Evolutionary conservation across 2,888 invertebrate species (phyloP).

Genomic region (Sesia bembeciformis): DNA sequence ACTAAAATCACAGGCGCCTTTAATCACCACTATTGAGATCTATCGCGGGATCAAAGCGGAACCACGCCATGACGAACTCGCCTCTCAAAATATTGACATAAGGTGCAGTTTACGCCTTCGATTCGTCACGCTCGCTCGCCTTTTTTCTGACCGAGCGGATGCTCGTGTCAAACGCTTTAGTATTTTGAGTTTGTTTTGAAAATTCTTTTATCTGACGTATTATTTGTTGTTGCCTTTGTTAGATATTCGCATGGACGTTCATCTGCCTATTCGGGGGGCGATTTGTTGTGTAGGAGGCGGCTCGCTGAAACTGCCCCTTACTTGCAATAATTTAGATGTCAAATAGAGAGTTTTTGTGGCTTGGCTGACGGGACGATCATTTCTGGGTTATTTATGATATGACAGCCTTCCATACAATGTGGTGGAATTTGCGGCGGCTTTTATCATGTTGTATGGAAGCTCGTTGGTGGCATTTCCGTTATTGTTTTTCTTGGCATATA

Average conservation of each 20-base stretch:
- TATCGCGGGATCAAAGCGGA: conserved; percentile 68
- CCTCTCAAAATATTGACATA: conserved; percentile 56
- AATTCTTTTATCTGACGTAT: conserved; percentile 74
- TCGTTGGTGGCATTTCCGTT: conserved; percentile 69
- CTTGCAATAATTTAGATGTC: conserved; percentile 74
- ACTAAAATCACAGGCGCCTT: conserved; percentile 74
- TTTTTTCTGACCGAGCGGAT: conserved; percentile 69
- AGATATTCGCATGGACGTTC: conserved; percentile 37
- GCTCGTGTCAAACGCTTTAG: conserved; percentile 75
- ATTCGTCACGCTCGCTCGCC: conserved; percentile 41
- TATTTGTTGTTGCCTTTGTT: conserved; percentile 66
- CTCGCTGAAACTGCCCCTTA: conserved; percentile 51
- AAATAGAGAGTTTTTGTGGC: conserved; percentile 59
- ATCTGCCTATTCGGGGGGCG: conserved; percentile 58
- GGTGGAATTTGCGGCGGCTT: conserved; percentile 59
- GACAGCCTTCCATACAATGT: conserved; percentile 56
- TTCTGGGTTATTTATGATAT: conserved; percentile 69
- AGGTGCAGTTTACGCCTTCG: conserved; percentile 44
- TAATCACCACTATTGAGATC: conserved; percentile 75
- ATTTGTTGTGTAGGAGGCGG: conserved; percentile 49
- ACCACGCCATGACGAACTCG: conserved; percentile 49
- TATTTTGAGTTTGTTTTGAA: conserved; percentile 76
- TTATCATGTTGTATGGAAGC: conserved; percentile 38
- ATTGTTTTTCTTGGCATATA: conserved; percentile 17
- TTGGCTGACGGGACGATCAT: conserved; percentile 54